phyloP scores from a whole-genome alignment of 2,888 invertebrate genomes.

The Seira ritae region DNA sequence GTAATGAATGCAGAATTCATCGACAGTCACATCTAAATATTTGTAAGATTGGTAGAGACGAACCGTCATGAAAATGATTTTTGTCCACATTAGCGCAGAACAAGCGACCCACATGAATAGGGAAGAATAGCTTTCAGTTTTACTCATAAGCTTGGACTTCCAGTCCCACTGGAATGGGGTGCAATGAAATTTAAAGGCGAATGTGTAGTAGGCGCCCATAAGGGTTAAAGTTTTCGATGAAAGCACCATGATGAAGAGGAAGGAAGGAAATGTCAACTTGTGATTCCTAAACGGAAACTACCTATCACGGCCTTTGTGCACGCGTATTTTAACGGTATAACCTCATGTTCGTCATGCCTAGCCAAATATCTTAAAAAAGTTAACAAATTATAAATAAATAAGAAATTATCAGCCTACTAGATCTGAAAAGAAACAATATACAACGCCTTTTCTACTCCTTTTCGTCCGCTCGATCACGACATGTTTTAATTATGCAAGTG shows the following conservation, averaged over 20 bases:
- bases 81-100: conserved; percentile 44
- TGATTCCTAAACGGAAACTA: too few species aligned
- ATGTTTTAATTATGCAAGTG: too few species aligned
- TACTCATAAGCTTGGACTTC: conserved; percentile 21
- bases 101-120: conserved; percentile 32
- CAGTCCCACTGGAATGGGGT: conserved; percentile 46
- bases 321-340: too few species aligned
- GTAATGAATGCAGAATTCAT: conserved; percentile 48
- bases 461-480: too few species aligned
- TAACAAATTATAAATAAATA: too few species aligned
- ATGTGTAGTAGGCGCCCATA: conserved; percentile 42
- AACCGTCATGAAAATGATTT: conserved; percentile 45
- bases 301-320: too few species aligned
- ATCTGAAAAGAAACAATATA: too few species aligned
- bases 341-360: too few species aligned
- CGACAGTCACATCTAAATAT: conserved; percentile 34
- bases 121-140: conserved; percentile 6
- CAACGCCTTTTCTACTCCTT: too few species aligned
- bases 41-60: conserved; percentile 38
- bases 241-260: conserved; percentile 22
- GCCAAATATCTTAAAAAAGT: too few species aligned
- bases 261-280: too few species aligned
- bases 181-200: conserved; percentile 27
- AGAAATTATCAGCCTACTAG: too few species aligned
- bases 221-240: conserved; percentile 42